phyloP scores from a whole-genome alignment of 2,113 vertebrate genomes.

The Muscicapa adusta region DNA sequence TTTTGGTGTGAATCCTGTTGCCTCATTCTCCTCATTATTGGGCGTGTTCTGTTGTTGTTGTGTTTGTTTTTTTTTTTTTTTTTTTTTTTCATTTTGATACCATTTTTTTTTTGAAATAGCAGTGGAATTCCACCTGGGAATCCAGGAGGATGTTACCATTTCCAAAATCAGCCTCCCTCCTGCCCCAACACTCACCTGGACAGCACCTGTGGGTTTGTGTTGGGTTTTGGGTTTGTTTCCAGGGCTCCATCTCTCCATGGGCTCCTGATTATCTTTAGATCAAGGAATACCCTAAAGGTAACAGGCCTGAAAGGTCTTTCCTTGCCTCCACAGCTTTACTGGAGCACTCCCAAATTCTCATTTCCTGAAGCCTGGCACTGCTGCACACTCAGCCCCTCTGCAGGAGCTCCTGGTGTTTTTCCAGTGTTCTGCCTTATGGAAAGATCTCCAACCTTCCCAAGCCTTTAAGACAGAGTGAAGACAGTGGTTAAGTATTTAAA shows the following conservation, averaged over 20 bases:
- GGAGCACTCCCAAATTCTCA: neutral
- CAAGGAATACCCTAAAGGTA: neutral
- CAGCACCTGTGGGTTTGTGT: neutral
- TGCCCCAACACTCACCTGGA: neutral
- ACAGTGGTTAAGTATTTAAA: neutral
- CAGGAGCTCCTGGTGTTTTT: neutral
- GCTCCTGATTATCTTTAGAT: neutral
- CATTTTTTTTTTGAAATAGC: neutral
- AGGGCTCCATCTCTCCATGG: fast-evolving
- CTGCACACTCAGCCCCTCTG: neutral
- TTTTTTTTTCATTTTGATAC: neutral
- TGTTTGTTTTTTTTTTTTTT: too few relatives aligned
- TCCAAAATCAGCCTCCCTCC: neutral
- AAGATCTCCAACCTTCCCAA: neutral
- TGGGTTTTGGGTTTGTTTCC: neutral
- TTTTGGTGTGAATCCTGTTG: neutral
- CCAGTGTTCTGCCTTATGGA: fast-evolving
- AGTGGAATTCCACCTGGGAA: neutral
- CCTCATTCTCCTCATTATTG: neutral
- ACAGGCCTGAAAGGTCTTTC: neutral
- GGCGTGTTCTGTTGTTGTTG: too few relatives aligned
- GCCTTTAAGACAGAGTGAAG: neutral
- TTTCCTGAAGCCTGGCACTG: neutral
- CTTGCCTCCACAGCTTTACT: neutral
- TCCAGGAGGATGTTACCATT: neutral